phyloP scores from a whole-genome alignment of 2,113 vertebrate genomes.

The Leuciscus idus region DNA sequence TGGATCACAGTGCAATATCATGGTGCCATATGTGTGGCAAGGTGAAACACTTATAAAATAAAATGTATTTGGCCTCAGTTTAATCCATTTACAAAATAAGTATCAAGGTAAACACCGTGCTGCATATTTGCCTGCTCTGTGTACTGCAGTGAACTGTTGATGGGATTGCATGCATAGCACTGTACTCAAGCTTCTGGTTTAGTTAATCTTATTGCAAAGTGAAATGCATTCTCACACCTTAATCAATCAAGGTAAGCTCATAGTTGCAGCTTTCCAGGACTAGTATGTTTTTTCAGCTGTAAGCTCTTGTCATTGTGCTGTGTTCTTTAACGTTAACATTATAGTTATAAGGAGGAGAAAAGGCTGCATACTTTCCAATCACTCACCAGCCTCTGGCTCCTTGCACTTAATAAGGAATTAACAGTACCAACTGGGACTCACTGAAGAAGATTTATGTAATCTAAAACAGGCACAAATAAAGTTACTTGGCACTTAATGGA shows the following conservation, averaged over 20 bases:
- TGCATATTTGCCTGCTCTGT: neutral
- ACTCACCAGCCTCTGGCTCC: constrained; percentile 43
- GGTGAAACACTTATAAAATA: neutral
- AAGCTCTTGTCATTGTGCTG: neutral
- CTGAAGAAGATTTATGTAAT: constrained; percentile 35
- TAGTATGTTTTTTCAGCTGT: constrained; percentile 1
- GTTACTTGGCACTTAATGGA: constrained; percentile 43
- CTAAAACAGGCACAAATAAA: constrained; percentile 43
- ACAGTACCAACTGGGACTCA: constrained; percentile 35
- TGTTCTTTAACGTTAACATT: constrained; percentile 38
- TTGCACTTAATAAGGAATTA: constrained; percentile 48
- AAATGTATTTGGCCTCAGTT: neutral
- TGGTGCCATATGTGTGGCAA: neutral
- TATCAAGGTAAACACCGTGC: neutral
- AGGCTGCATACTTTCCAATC: constrained; percentile 15
- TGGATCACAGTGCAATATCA: constrained; percentile 19
- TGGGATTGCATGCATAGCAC: neutral
- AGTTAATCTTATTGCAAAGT: constrained; percentile 4
- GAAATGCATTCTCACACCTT: constrained; percentile 13
- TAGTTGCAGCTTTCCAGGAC: constrained; percentile 4
- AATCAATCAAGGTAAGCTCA: neutral
- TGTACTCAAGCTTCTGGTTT: neutral
- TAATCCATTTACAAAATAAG: constrained; percentile 5
- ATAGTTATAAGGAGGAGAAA: constrained; percentile 35
- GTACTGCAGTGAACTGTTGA: neutral